Evolutionary conservation across 2,888 invertebrate genomes (phyloP).

Genomic region (Strigamia crassipes): DNA sequence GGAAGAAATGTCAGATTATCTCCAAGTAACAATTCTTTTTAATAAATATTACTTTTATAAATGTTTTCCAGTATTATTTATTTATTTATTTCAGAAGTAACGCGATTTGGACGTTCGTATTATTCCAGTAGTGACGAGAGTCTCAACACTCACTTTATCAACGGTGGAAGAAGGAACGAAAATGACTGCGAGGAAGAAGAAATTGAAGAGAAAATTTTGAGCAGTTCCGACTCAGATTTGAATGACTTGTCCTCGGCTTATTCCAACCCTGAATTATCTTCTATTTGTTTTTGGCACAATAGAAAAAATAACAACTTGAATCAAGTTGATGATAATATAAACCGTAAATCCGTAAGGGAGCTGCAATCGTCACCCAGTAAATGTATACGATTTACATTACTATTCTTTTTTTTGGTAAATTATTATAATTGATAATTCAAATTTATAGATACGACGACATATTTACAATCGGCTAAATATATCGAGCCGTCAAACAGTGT

Average conservation of each 20-base stretch:
- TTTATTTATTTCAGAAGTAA: too few species aligned
- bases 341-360: neutral
- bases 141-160: neutral
- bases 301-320: neutral
- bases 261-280: constrained; percentile 2
- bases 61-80: too few species aligned
- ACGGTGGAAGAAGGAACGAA: neutral
- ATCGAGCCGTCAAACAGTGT: neutral
- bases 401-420: neutral
- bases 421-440: too few species aligned
- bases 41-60: too few species aligned
- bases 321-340: neutral
- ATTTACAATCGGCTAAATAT: neutral
- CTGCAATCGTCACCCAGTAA: neutral
- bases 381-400: neutral
- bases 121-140: neutral
- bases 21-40: neutral
- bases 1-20: constrained; percentile 7
- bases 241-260: constrained; percentile 11
- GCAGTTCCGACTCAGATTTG: neutral
- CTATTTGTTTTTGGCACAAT: neutral
- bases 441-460: neutral
- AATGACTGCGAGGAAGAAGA: constrained; percentile 11
- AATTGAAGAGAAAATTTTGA: constrained; percentile 26
- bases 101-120: neutral